These are phyloP conservation scores for Aporophyla lueneburgensis DNA, from an alignment of 2,888 invertebrate genomes.

Conservation along the genomic window DNA sequence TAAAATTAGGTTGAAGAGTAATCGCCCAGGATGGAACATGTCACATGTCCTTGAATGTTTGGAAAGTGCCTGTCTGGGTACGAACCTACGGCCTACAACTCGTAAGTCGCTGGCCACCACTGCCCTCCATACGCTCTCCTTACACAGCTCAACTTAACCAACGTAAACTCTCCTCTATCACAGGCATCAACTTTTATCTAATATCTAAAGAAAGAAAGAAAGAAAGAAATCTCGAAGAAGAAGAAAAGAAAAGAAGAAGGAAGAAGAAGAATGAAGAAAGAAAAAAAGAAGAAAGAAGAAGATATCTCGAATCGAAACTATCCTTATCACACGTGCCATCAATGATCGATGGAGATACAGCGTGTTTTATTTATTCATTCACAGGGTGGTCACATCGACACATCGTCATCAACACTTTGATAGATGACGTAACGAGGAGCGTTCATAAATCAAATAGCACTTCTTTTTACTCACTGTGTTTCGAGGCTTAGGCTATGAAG, in stretches of 20 bases:
- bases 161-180: background rate
- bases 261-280: no score
- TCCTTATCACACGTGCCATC: slow-evolving; percentile 27
- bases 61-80: background rate
- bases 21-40: no score
- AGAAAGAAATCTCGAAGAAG: no score
- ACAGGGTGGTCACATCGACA: slow-evolving; percentile 42
- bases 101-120: no score
- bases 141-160: background rate
- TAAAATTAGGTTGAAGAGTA: no score
- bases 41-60: no score
- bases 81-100: no score
- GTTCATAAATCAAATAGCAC: slow-evolving; percentile 52
- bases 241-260: no score
- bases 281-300: no score
- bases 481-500: slow-evolving; percentile 5
- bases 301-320: slow-evolving; percentile 22
- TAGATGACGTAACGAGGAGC: slow-evolving; percentile 49
- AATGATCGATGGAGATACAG: slow-evolving; percentile 57
- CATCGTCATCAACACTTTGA: slow-evolving; percentile 60
- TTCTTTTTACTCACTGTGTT: slow-evolving; percentile 46
- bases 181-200: slow-evolving; percentile 10
- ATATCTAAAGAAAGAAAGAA: no score
- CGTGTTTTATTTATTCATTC: slow-evolving; percentile 36
- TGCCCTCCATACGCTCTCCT: no score